Conservation (phyloP, 2,888 invertebrate species). For the Sicus ferrugineus region DNA sequence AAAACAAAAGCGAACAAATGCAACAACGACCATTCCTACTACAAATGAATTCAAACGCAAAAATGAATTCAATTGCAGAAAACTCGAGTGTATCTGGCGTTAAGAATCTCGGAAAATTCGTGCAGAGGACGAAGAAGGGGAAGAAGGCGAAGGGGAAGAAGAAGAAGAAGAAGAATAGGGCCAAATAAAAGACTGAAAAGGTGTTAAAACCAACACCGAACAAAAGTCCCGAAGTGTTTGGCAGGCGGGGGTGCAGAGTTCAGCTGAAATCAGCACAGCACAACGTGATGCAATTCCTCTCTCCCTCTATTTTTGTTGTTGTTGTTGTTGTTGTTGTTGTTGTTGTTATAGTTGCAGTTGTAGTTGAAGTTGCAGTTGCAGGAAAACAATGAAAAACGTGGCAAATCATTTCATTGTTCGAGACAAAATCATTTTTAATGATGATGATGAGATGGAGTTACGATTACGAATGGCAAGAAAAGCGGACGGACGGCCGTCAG, state of each 20-base stretch:
- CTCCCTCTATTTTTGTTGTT: no score
- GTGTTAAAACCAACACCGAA: conserved; percentile 4
- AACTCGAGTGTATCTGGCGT: background rate
- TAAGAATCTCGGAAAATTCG: conserved; percentile 10
- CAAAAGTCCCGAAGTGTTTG: background rate
- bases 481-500: background rate
- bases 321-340: conserved; percentile 4
- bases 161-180: background rate
- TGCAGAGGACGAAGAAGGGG: conserved; percentile 19
- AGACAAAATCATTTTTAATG: background rate
- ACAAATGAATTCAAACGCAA: conserved; percentile 31
- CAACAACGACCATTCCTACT: no score
- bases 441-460: conserved; percentile 6
- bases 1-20: background rate
- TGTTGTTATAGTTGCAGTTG: no score
- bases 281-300: conserved; percentile 57
- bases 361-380: conserved; percentile 6
- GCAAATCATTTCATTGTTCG: conserved; percentile 50
- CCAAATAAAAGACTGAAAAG: background rate
- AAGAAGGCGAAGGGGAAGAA: background rate
- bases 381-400: conserved; percentile 57
- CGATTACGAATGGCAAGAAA: background rate
- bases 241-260: conserved; percentile 13
- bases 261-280: conserved; percentile 40
- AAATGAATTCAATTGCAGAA: conserved; percentile 14